phyloP scores from a whole-genome alignment of 2,888 invertebrate genomes.

The Pterostichus madidus region DNA sequence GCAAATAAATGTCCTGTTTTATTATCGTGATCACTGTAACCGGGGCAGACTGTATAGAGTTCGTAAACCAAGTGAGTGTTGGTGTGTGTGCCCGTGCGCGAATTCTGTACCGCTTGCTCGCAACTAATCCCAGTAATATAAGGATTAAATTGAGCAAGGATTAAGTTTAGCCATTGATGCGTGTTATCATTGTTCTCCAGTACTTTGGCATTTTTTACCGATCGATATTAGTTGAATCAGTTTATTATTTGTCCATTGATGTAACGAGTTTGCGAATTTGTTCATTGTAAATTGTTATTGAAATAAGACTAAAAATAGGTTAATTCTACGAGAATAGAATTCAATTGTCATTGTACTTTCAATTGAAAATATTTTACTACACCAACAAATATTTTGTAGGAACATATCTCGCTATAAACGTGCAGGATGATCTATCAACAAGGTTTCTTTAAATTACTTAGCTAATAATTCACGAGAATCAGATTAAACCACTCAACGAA shows the following conservation, averaged over 20 bases:
- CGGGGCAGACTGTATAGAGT: neutral
- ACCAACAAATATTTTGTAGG: neutral
- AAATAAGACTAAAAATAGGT: neutral
- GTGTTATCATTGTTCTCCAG: conserved; percentile 77
- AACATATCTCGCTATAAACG: no score
- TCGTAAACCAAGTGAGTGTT: conserved; percentile 37
- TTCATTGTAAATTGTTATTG: neutral
- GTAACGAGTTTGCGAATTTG: conserved; percentile 25
- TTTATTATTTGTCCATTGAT: conserved; percentile 53
- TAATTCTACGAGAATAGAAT: neutral
- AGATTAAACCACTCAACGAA: no score
- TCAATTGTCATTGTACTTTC: neutral
- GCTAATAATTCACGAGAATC: no score
- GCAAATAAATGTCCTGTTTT: no score
- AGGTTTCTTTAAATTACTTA: no score
- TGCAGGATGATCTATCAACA: no score
- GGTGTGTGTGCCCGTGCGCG: conserved; percentile 52
- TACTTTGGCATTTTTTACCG: conserved; percentile 69
- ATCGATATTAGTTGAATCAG: conserved; percentile 64
- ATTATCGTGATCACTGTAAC: no score
- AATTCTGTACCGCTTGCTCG: conserved; percentile 74
- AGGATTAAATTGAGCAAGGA: conserved; percentile 77
- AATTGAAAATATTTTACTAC: no score
- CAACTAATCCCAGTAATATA: conserved; percentile 76
- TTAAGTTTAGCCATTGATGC: conserved; percentile 77